Conservation (phyloP, 2,888 invertebrate genomes). For the Byasa hedistus region DNA sequence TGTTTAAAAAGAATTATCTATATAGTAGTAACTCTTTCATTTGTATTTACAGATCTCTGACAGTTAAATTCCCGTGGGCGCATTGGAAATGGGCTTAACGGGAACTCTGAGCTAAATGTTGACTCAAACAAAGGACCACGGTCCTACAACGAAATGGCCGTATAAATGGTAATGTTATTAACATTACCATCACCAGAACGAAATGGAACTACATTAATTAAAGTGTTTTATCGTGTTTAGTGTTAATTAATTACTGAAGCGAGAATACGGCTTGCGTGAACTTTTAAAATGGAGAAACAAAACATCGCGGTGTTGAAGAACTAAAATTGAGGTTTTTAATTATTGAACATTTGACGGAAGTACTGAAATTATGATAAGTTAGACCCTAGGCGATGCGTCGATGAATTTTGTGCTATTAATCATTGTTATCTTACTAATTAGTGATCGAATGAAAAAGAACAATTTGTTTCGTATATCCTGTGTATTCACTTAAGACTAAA, state of each 20-base stretch:
- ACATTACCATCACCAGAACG: background rate
- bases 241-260: slow-evolving; percentile 1
- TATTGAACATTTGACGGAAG: slow-evolving; percentile 1
- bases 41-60: slow-evolving; percentile 66
- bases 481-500: background rate
- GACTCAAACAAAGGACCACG: slow-evolving; percentile 60
- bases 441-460: background rate
- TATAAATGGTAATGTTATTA: too few relatives aligned
- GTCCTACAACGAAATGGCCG: slow-evolving; percentile 69
- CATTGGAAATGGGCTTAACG: slow-evolving; percentile 65
- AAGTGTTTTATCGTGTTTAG: slow-evolving; percentile 11
- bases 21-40: background rate
- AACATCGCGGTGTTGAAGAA: background rate
- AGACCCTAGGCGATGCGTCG: background rate
- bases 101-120: slow-evolving; percentile 64
- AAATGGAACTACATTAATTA: background rate
- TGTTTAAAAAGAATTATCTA: background rate
- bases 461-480: background rate
- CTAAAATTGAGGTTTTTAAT: background rate
- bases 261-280: background rate
- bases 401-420: background rate
- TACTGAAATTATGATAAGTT: slow-evolving; percentile 6
- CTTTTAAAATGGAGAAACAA: background rate
- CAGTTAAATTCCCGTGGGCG: slow-evolving; percentile 77
- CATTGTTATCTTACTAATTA: background rate